Conservation (phyloP, 2,113 vertebrate species). For the Rana temporaria region DNA sequence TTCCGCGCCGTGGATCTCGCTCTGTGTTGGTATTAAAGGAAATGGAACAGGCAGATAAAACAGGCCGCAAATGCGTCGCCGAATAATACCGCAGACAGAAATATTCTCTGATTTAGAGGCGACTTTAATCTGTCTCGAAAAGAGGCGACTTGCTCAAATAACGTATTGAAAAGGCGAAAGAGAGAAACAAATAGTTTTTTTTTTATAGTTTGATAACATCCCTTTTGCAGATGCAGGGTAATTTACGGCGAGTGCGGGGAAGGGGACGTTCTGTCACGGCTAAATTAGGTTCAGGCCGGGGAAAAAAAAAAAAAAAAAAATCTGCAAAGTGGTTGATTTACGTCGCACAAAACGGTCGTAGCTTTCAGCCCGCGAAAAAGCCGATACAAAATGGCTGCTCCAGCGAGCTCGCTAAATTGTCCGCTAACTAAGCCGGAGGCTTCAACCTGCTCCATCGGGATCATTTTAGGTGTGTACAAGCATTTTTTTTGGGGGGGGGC, state of each 20-base stretch:
- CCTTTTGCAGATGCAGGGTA: neutral
- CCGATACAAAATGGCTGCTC: neutral
- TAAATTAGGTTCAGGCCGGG: neutral
- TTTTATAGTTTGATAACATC: slow-evolving; percentile 38
- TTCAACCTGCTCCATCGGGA: too few relatives aligned
- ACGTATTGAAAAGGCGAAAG: slow-evolving; percentile 61
- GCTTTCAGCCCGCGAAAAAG: neutral
- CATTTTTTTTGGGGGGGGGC: too few relatives aligned
- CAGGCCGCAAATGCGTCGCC: slow-evolving; percentile 68
- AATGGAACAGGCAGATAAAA: slow-evolving; percentile 75
- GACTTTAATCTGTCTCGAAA: slow-evolving; percentile 64
- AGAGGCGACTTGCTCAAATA: slow-evolving; percentile 55
- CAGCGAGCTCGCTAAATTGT: too few relatives aligned
- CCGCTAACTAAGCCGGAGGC: too few relatives aligned
- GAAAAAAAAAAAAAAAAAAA: slow-evolving; percentile 7
- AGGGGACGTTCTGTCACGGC: neutral
- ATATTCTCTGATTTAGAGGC: slow-evolving; percentile 67
- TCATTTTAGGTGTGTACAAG: too few relatives aligned
- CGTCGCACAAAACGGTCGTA: neutral
- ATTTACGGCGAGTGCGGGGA: slow-evolving; percentile 19
- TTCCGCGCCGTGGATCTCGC: slow-evolving; percentile 69
- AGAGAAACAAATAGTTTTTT: slow-evolving; percentile 59
- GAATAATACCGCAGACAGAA: slow-evolving; percentile 69
- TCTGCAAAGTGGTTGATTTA: neutral
- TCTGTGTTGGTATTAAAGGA: slow-evolving; percentile 71